Evolutionary conservation across 2,888 invertebrate species (phyloP), one percentile per base, ranked within the genome.

Genomic region (Lycocerus yunnanus): DNA sequence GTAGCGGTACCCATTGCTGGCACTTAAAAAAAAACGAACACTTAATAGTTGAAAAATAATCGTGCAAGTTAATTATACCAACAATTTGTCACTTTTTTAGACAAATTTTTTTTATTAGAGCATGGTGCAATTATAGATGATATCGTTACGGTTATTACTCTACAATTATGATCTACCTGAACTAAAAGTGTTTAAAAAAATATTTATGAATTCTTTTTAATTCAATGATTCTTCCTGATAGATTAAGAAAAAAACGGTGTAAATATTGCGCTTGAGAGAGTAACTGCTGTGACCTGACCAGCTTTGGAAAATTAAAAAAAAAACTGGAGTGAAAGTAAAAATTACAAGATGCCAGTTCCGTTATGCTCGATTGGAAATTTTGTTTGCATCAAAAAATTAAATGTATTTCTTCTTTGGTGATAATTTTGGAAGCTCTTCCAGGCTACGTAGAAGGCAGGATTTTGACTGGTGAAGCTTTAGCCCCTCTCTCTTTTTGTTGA

Each of bases 1-100:
- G 84, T 87, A 87, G 86, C 86, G 86, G 86, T 85, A 87, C 84
- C 85, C 86, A 86, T 85, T 81, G 84, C 84, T 83, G 84, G 82
- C 81, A 84, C 84, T 85, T 85, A 83, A 84, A 85, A 86, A 77
- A 60, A 67, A 24, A 18, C 20, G 20, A 27, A 66, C 27, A 58
- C 58, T 59, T 18, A 71, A 58, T 58, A 60, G 71, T 66, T 24
- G 59, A 71, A 70, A 67, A 66, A 66, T 71, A 59, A 73, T 43
- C 27, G 15, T 67, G 18, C 15, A 70, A 60, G 18, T 15, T 60
- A 66, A 69, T 73, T 67, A 71, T 60, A 18, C 13, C 20, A 18
- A 63, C 20, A 63, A 63, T 18, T 15, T 60, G 60, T 18, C 15
- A 60, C 60, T 60, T 18, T 63, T 63, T 63, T 63, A 15, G 11